These are phyloP conservation scores for Hyla sarda DNA, from an alignment of 2,113 vertebrate genomes.

Conservation along the genomic window DNA sequence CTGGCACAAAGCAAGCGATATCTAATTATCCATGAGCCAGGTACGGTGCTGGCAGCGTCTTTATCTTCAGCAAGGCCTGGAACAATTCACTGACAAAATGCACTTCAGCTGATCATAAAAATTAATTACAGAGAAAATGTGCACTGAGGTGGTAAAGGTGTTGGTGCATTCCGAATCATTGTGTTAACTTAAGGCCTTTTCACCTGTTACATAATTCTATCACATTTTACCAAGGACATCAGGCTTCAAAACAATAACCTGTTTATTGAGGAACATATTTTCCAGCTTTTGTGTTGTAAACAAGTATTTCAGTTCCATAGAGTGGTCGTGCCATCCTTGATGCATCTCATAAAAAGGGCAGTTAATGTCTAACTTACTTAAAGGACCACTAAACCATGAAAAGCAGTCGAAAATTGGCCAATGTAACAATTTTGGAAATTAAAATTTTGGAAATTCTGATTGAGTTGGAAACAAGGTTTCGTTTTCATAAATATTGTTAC, in stretches of 20 bases:
- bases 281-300: background rate
- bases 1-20: constrained; percentile 50
- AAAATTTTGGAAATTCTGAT: background rate
- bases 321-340: background rate
- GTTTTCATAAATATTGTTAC: background rate
- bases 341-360: background rate
- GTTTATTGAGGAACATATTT: background rate
- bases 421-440: background rate
- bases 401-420: background rate
- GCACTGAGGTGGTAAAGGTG: constrained; percentile 23
- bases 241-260: background rate
- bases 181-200: background rate
- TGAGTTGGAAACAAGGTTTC: no score
- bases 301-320: background rate
- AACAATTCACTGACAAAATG: constrained; percentile 45
- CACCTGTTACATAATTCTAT: background rate
- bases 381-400: background rate
- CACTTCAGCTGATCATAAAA: constrained; percentile 50
- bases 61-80: constrained; percentile 50
- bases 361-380: background rate
- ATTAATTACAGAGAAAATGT: constrained; percentile 43
- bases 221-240: background rate
- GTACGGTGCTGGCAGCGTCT: constrained; percentile 56
- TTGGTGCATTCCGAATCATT: background rate
- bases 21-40: constrained; percentile 57